Base-by-base conservation (phyloP, 2,888 invertebrate genomes). In the Chrysolina haemoptera region DNA sequence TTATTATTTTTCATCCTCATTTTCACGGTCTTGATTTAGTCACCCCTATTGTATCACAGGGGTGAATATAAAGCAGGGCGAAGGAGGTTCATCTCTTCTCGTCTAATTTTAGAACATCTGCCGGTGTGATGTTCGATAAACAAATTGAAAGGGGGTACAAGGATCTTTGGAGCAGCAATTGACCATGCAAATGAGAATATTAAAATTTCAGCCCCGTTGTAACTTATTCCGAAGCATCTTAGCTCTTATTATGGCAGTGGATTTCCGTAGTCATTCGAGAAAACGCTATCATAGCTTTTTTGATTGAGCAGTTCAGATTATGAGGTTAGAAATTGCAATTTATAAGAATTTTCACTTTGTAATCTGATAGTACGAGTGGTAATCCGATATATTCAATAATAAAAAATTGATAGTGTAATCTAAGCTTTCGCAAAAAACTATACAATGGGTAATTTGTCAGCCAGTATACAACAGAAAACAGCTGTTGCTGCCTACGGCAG, bases 111-210 rank as follows among this genome's bases (percentile, higher is more conserved):
- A 35, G 66, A 50, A 66, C 66, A 50, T 66, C 50, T 66, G 66
- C 50, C 35, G 27, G 16, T 48, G 66, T 27, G 66, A 66, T 66
- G 50, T 66, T 66, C 66, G 48, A 66, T 66, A 66, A 70, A 62
- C 48, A 62, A 70, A 70, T 43, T 70, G 66, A 66, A 66, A 48
- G 46, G 48, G 50, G 66, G 35, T 53, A 11, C 20, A 18, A 16
- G 20, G 50, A 40, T 27, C 27, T 66, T 18, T 66, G 48, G 3
- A 50, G 66, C 50, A 50, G 66, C 66, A 66, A 66, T 66, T 50
- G 48, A 50, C 66, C 66, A 66, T 66, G 66, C 50, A 66, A 66
- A 66, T 50, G 66, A 66, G 66, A 66, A 50, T 66, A 66, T 66
- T 66, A 66, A 66, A 66, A 66, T 66, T 22, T 46, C 66, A 59